Evolutionary conservation across 2,113 vertebrate species (phyloP).

Genomic region (Sprattus sprattus): DNA sequence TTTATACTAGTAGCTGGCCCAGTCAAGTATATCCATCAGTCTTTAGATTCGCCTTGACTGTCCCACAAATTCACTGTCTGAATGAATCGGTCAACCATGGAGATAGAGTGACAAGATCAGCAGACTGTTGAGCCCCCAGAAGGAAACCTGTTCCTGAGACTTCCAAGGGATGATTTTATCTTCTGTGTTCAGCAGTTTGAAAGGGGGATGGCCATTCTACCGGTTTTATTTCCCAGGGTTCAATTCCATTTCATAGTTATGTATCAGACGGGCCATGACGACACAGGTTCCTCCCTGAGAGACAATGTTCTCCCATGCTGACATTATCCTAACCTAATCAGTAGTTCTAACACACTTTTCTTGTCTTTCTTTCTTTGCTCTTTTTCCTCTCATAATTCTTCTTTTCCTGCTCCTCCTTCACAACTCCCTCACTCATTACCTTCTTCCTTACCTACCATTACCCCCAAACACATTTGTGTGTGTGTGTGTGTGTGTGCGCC

Average conservation of each 20-base stretch:
- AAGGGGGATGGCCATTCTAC: too few species aligned
- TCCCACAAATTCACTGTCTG: too few species aligned
- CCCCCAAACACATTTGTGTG: conserved; percentile 40
- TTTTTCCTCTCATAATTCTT: conserved; percentile 60
- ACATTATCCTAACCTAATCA: background rate
- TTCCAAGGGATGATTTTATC: too few species aligned
- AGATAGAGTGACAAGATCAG: too few species aligned
- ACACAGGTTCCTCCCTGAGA: background rate
- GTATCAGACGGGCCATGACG: background rate
- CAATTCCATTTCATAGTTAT: background rate
- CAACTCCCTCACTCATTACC: conserved; percentile 60
- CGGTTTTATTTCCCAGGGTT: background rate
- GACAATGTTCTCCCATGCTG: background rate
- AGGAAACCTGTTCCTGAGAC: too few species aligned
- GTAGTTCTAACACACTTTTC: background rate
- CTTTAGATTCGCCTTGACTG: too few species aligned
- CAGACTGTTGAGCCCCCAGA: too few species aligned
- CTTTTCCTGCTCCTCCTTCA: conserved; percentile 63
- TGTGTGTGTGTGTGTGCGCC: background rate
- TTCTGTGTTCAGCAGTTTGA: too few species aligned
- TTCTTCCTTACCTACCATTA: conserved; percentile 57
- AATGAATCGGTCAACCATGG: too few species aligned
- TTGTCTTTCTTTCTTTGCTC: conserved; percentile 50
- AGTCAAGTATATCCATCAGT: too few species aligned
- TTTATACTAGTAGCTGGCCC: too few species aligned